Conservation (phyloP, 2,888 invertebrate species). For the Trachelus troglodyta region DNA sequence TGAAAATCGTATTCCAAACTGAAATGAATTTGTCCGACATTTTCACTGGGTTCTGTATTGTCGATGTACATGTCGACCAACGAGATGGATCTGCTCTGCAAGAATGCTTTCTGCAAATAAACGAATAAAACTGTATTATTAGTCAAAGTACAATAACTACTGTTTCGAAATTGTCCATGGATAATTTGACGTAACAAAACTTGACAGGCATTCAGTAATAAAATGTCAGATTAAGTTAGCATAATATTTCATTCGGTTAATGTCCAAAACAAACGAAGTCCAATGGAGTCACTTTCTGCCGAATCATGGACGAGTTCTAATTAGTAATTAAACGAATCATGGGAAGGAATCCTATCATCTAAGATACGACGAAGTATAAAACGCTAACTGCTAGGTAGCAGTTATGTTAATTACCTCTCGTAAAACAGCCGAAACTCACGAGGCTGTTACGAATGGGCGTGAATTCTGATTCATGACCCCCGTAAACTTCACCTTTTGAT, state of each 20-base stretch:
- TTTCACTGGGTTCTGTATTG: constrained; percentile 91
- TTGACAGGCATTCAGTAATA: background rate
- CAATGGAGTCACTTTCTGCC: background rate
- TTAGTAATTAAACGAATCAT: background rate
- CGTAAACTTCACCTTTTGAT: background rate
- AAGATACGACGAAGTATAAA: background rate
- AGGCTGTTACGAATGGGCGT: background rate
- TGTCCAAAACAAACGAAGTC: background rate
- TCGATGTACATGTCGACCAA: constrained; percentile 96
- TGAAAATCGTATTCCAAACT: constrained; percentile 94
- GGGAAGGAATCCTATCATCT: background rate
- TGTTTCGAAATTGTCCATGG: background rate
- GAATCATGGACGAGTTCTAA: background rate
- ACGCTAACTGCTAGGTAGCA: background rate
- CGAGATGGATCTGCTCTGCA: constrained; percentile 90
- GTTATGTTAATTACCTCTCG: background rate
- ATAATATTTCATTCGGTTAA: background rate
- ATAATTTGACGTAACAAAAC: background rate
- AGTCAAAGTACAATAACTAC: background rate
- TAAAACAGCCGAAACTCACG: background rate
- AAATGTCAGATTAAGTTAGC: background rate
- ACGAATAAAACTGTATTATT: constrained; percentile 21
- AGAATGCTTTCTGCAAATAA: constrained; percentile 75
- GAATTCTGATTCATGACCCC: background rate
- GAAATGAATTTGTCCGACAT: constrained; percentile 95